Evolutionary conservation across 1,140 invertebrate species (phyloP).

Genomic region (Teleopsis dalmanni): DNA sequence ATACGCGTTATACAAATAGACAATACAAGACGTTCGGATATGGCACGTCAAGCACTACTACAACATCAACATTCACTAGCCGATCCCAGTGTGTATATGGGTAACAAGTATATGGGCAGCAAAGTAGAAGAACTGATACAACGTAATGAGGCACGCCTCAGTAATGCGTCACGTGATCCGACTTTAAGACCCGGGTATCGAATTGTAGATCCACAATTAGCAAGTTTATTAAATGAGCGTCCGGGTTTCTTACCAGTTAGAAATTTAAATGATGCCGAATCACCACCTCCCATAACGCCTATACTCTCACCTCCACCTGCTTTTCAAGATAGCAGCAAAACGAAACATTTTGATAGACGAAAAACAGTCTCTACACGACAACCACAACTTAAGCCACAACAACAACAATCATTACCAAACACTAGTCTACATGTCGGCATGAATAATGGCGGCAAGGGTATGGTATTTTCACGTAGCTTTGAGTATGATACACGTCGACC

Average conservation of each 20-base stretch:
- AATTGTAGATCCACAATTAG: constrained; percentile 37
- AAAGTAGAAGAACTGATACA: constrained; percentile 41
- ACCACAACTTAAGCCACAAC: constrained; percentile 11
- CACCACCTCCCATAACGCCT: constrained; percentile 45
- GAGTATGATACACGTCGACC: constrained; percentile 38
- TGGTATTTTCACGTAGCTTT: constrained; percentile 44
- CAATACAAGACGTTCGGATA: constrained; percentile 19
- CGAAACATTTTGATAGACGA: constrained; percentile 20
- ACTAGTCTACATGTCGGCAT: neutral
- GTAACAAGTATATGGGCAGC: constrained; percentile 30
- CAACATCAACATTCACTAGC: constrained; percentile 19
- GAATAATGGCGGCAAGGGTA: constrained; percentile 24
- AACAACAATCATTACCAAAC: constrained; percentile 12
- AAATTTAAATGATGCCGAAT: constrained; percentile 29
- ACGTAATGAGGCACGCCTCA: constrained; percentile 29
- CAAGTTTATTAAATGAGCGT: constrained; percentile 37
- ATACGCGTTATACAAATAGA: constrained; percentile 21
- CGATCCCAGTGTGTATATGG: constrained; percentile 16
- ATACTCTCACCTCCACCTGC: constrained; percentile 49
- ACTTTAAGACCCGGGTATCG: constrained; percentile 31
- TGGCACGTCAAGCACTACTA: constrained; percentile 19
- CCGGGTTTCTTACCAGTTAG: constrained; percentile 40
- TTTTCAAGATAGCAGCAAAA: constrained; percentile 43
- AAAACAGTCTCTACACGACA: constrained; percentile 20
- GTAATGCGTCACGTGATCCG: constrained; percentile 13